phyloP scores from a whole-genome alignment of 1,140 invertebrate genomes.

The Drosophila kohkoa region DNA sequence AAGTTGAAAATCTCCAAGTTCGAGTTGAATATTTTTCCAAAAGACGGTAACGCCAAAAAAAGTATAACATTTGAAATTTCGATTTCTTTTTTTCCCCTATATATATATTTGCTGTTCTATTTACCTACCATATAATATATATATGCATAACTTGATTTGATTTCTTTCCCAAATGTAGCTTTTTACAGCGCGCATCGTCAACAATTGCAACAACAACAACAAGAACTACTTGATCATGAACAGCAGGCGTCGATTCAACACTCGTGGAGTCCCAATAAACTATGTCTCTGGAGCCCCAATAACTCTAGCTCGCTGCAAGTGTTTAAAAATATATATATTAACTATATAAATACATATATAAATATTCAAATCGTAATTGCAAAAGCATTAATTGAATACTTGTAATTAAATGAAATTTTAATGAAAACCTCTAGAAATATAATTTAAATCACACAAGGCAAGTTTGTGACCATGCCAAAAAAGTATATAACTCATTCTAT shows the following conservation, averaged over 20 bases:
- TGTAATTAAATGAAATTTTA: slow-evolving; percentile 76
- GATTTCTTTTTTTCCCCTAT: slow-evolving; percentile 37
- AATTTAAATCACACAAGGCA: slow-evolving; percentile 67
- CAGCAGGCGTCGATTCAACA: slow-evolving; percentile 48
- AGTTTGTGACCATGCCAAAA: slow-evolving; percentile 75
- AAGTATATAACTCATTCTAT: slow-evolving; percentile 1
- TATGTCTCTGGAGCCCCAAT: slow-evolving; percentile 53
- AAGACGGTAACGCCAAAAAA: slow-evolving; percentile 34
- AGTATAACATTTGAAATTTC: slow-evolving; percentile 50
- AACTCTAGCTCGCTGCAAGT: slow-evolving; percentile 66
- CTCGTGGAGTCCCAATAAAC: slow-evolving; percentile 36
- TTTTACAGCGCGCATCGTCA: slow-evolving; percentile 70
- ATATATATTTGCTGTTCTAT: slow-evolving; percentile 62
- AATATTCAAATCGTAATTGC: slow-evolving; percentile 52
- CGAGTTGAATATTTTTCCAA: slow-evolving; percentile 63
- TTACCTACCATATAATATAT: slow-evolving; percentile 61
- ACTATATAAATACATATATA: slow-evolving; percentile 36
- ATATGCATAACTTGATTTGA: slow-evolving; percentile 78
- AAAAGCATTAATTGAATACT: slow-evolving; percentile 68
- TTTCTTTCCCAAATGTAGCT: slow-evolving; percentile 82
- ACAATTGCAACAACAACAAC: slow-evolving; percentile 52
- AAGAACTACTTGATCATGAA: slow-evolving; percentile 39
- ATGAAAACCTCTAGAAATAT: slow-evolving; percentile 70
- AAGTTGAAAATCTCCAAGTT: slow-evolving; percentile 59
- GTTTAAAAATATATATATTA: slow-evolving; percentile 28